phyloP scores from a whole-genome alignment of 2,888 invertebrate species.

The Hyalella azteca region DNA sequence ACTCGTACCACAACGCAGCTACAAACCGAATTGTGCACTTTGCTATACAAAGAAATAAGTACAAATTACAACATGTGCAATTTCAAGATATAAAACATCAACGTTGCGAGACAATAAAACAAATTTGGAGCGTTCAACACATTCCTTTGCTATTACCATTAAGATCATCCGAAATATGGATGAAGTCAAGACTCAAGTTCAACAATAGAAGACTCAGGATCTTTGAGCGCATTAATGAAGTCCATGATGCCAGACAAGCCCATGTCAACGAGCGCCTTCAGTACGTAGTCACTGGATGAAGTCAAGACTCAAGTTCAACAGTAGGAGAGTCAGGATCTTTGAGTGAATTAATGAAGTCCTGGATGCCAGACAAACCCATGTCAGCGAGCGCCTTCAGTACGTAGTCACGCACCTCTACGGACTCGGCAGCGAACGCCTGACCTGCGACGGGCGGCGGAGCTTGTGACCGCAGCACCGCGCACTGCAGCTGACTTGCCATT shows the following conservation, averaged over 20 bases:
- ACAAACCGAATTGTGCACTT: no score
- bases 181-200: no score
- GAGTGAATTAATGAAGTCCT: not conserved
- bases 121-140: no score
- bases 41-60: no score
- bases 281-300: not conserved
- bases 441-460: no score
- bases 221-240: not conserved
- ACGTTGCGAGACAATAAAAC: no score
- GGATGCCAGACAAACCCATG: not conserved
- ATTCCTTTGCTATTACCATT: no score
- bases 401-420: not conserved
- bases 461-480: not conserved
- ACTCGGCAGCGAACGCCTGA: not conserved
- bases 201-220: not conserved
- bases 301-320: no score
- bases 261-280: not conserved
- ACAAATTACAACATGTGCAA: no score
- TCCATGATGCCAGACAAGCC: not conserved
- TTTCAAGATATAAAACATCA: no score
- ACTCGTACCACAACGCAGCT: no score
- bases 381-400: not conserved
- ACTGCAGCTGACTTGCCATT: not conserved
- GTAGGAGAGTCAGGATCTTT: not conserved
- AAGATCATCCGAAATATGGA: no score